phyloP scores from a whole-genome alignment of 2,113 vertebrate species.

The Dipodomys stephensi region DNA sequence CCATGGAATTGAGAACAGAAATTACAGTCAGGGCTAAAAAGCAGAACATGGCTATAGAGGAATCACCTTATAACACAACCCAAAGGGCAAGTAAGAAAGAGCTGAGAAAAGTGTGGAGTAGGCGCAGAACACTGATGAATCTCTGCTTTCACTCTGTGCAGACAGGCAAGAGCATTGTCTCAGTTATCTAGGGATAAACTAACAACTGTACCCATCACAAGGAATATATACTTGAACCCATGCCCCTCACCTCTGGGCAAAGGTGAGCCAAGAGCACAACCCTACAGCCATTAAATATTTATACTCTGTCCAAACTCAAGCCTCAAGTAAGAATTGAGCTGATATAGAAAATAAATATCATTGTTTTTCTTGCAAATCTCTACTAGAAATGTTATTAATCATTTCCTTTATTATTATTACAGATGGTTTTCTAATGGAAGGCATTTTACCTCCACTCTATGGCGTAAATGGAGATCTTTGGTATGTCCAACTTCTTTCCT shows the following conservation, averaged over 20 bases:
- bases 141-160: rapidly evolving
- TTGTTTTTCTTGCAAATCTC: not conserved
- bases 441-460: not conserved
- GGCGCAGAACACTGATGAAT: not conserved
- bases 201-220: rapidly evolving
- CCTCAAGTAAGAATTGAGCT: not conserved
- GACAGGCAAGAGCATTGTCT: not conserved
- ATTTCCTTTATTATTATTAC: not conserved
- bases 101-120: not conserved
- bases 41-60: conserved; percentile 51
- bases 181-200: no score
- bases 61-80: conserved; percentile 2
- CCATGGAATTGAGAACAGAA: conserved; percentile 73
- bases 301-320: not conserved
- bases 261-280: not conserved
- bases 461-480: not conserved
- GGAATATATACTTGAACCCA: not conserved
- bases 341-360: not conserved
- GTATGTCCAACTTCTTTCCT: not conserved
- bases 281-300: not conserved
- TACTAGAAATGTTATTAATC: no score
- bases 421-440: not conserved
- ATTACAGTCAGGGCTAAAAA: conserved; percentile 58
- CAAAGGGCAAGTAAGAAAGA: conserved; percentile 13
- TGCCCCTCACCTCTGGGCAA: not conserved